Percentiles rank a stretch among this genome's conserved stretches.
Conservation (phyloP, 2,888 invertebrate species). For the Dysmachus trigonus region DNA sequence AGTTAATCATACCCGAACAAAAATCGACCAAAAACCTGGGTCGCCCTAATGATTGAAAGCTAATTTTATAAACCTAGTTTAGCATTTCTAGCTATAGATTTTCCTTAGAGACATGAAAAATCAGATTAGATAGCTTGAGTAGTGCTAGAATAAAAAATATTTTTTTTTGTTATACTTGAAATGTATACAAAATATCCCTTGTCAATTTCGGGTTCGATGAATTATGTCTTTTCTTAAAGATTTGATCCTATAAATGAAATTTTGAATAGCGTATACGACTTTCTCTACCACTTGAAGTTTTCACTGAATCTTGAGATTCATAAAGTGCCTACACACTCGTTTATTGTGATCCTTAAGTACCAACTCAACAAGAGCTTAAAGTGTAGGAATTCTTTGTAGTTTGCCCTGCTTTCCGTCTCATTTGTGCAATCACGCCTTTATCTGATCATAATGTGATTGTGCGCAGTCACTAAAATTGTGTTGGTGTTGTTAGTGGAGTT, state of each 20-base stretch:
- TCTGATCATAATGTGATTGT: background rate
- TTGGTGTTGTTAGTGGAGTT: background rate
- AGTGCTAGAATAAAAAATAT: background rate
- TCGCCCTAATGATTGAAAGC: too few relatives aligned
- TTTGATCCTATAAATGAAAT: background rate
- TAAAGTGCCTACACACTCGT: background rate
- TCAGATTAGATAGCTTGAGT: too few relatives aligned
- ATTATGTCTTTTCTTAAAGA: background rate
- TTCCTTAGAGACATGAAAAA: too few relatives aligned
- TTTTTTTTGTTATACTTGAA: background rate
- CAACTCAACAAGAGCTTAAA: background rate
- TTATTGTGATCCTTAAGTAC: background rate
- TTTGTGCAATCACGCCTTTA: background rate
- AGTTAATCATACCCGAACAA: too few relatives aligned
- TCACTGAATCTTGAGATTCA: background rate
- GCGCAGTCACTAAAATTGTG: background rate
- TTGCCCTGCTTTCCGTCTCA: background rate
- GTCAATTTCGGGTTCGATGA: background rate
- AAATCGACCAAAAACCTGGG: too few relatives aligned
- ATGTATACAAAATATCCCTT: too few relatives aligned
- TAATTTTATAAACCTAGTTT: too few relatives aligned
- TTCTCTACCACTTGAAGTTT: background rate
- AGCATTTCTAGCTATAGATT: too few relatives aligned
- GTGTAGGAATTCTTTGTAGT: background rate
- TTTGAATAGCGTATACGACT: background rate